Evolutionary conservation across 1,140 invertebrate genomes (phyloP).

Genomic region (Daktulosphaira vitifoliae): DNA sequence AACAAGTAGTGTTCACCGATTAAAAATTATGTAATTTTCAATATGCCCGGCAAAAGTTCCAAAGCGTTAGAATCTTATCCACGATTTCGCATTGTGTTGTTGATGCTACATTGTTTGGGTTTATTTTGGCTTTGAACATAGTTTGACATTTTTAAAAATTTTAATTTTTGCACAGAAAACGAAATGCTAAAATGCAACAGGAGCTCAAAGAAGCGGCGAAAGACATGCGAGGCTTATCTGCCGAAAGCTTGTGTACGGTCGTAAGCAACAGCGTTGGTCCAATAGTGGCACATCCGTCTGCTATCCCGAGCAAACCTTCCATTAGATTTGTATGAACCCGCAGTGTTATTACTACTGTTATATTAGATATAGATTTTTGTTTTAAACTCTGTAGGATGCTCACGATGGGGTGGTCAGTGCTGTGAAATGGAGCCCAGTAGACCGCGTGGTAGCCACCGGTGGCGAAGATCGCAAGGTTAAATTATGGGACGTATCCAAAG

Average conservation of each 20-base stretch:
- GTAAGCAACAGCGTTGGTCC: conserved; percentile 47
- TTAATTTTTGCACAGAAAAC: conserved; percentile 58
- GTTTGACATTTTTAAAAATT: no score
- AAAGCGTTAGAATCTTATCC: no score
- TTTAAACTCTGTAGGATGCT: no score
- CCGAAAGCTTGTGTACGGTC: conserved; percentile 44
- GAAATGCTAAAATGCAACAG: conserved; percentile 75
- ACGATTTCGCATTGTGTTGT: no score
- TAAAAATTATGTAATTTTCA: no score
- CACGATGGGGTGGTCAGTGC: conserved; percentile 94
- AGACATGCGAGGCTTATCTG: conserved; percentile 51
- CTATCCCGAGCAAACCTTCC: conserved; percentile 60
- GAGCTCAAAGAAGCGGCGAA: conserved; percentile 85
- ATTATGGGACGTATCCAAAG: conserved; percentile 85
- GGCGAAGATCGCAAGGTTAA: conserved; percentile 93
- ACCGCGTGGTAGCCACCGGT: conserved; percentile 76
- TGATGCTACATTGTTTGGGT: no score
- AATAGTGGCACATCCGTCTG: conserved; percentile 47
- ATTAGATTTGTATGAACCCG: conserved; percentile 65
- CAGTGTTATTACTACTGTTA: no score
- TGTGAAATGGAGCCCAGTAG: conserved; percentile 82
- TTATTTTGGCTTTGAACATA: no score
- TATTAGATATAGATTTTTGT: no score
- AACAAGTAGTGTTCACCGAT: no score
- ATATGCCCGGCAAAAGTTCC: no score